Evolutionary conservation across 2,797 vertebrate species (phyloP).

Genomic region (Tragopan temminckii): DNA sequence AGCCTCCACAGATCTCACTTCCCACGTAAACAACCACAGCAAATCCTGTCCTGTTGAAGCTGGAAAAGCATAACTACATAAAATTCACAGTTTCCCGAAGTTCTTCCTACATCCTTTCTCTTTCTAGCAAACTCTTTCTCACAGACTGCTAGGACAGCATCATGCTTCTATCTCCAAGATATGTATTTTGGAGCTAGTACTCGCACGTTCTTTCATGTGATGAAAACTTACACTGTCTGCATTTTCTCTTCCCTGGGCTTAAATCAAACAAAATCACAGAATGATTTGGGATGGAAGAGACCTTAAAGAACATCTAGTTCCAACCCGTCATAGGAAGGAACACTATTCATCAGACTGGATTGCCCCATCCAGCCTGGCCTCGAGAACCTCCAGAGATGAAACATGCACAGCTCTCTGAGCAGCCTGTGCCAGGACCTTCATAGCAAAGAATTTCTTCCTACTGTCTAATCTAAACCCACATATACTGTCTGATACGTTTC

Average conservation of each 20-base stretch:
- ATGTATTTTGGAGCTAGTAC: not conserved
- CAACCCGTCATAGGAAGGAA: not conserved
- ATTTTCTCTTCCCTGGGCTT: not conserved
- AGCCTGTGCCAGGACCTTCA: not conserved
- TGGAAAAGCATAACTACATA: not conserved
- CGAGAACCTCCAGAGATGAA: not conserved
- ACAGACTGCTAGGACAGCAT: not conserved
- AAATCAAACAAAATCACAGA: not conserved
- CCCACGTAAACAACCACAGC: not conserved
- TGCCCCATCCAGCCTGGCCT: not conserved
- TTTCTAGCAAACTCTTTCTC: not conserved
- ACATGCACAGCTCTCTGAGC: not conserved
- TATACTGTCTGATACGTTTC: rapidly evolving
- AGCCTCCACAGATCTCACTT: not conserved
- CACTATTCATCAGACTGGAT: not conserved
- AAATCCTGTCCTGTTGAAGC: not conserved
- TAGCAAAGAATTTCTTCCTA: not conserved
- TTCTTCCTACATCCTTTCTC: not conserved
- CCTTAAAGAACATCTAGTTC: not conserved
- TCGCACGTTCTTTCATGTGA: not conserved
- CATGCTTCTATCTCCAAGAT: not conserved
- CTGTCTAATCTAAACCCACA: not conserved
- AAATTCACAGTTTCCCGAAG: not conserved
- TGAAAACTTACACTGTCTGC: not conserved
- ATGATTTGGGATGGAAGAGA: not conserved